A percentile compares a stretch with the other conserved stretches of the same genome.
Evolutionary conservation across 2,888 invertebrate species (phyloP).

Genomic region (Stenichneumon culpator): DNA sequence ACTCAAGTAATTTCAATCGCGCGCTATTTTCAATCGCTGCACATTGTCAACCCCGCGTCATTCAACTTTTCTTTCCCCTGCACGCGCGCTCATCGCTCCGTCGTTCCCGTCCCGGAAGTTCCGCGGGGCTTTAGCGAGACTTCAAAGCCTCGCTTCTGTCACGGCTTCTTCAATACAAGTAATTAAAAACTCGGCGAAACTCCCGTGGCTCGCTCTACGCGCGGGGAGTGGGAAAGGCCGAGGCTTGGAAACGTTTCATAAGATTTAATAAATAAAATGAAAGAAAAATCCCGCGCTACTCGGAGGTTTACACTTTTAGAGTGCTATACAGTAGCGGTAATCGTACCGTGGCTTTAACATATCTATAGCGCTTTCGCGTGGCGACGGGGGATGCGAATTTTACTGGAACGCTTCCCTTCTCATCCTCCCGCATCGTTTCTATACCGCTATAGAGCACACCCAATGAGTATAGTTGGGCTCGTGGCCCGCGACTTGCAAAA

Average conservation of each 20-base stretch:
- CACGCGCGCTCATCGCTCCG: conserved; percentile 1
- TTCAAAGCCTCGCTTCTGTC: conserved; percentile 32
- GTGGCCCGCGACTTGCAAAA: conserved; percentile 32
- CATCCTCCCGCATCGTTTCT: background rate
- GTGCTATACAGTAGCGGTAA: background rate
- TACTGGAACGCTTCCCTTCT: conserved; percentile 10
- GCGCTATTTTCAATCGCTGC: background rate
- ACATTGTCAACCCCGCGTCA: background rate
- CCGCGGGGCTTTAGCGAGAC: conserved; percentile 26
- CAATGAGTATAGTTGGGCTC: background rate
- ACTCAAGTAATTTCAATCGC: background rate
- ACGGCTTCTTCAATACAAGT: conserved; percentile 44
- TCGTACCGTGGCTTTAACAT: background rate
- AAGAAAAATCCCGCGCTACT: conserved; percentile 31
- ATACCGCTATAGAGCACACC: background rate
- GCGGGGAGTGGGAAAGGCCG: background rate
- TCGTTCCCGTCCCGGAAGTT: conserved; percentile 11
- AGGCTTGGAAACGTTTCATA: conserved; percentile 41
- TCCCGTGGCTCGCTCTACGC: background rate
- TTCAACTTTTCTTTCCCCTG: conserved; percentile 2
- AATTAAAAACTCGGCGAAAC: conserved; percentile 52
- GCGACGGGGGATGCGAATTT: conserved; percentile 18
- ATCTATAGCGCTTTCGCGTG: conserved; percentile 5
- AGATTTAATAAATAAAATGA: conserved; percentile 56
- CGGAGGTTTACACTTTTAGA: conserved; percentile 16